Base-by-base conservation (phyloP, 2,888 invertebrate genomes). In the Melipona beecheii region DNA sequence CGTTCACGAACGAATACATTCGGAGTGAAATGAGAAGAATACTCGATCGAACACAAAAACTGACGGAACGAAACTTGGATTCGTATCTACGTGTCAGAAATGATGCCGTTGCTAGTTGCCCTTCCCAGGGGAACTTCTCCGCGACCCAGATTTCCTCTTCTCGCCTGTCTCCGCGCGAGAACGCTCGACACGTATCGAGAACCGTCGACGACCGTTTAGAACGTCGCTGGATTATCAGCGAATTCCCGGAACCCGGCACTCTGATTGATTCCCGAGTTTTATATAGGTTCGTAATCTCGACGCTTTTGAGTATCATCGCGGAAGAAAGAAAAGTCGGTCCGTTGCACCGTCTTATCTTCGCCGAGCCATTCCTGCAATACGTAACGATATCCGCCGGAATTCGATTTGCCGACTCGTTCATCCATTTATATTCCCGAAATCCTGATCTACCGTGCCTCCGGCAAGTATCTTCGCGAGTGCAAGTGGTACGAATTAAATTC, bases 401-500 rank as follows among this genome's bases (percentile, higher is more conserved):
- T 78, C 49, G 58, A 66, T 77, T 62, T 31, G 49, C 62, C n/a
- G 52, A 62, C 36, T 43, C 58, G 50, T 27, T 52, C 43, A 1
- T 52, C 58, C 69, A 58, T 75, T 80, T 79, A 49, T 75, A 70
- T 56, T 58, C 68, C 31, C 43, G 17, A 74, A 74, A 69, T 58
- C 66, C 75, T 49, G 75, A 58, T 27, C 54, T 70, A 60, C 75
- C 6, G 54, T 6, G 17, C 50, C 9, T 60, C 19, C 4, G 11
- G 56, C 6, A 36, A 64, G 21, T 66, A 24, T 54, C 27, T 27
- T 49, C 36, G 13, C 17, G 17, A 17, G 19, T 19, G 27, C 73
- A 13, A 6, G 49, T 21, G n/a, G 52, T 49, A 68, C 36, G 36
- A 43, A 43, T 43, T 43, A 19, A 60, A 60, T 24, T 19, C 4